Percentiles rank a stretch among this genome's conserved stretches.
phyloP scores from a whole-genome alignment of 2,888 invertebrate genomes.

The Caenorhabditis virilis region DNA sequence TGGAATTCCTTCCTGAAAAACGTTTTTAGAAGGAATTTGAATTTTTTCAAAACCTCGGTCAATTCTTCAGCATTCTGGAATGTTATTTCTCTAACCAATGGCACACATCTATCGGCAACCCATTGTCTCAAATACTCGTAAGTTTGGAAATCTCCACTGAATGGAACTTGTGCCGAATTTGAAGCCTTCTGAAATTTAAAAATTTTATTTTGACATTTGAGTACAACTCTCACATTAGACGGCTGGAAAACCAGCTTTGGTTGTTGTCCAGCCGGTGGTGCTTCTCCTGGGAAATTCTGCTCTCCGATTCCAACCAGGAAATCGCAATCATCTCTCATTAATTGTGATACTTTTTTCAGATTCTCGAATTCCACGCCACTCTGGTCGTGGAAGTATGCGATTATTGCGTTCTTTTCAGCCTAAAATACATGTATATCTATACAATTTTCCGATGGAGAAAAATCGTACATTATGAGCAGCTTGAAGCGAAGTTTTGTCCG shows the following conservation, averaged over 20 bases:
- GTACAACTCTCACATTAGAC: conserved; percentile 7
- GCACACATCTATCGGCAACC: conserved; percentile 90
- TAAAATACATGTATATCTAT: conserved; percentile 66
- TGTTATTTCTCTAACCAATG: conserved; percentile 94
- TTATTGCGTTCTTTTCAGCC: conserved; percentile 76
- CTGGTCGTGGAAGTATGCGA: conserved; percentile 71
- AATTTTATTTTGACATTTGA: neutral
- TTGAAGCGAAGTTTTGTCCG: conserved; percentile 77
- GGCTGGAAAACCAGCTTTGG: conserved; percentile 30
- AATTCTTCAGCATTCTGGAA: conserved; percentile 92
- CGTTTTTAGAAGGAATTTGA: too few species aligned
- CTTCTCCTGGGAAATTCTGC: conserved; percentile 34
- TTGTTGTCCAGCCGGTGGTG: conserved; percentile 20
- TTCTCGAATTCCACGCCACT: conserved; percentile 82
- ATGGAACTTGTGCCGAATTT: conserved; percentile 17
- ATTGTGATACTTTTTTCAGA: conserved; percentile 75
- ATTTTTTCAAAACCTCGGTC: too few species aligned
- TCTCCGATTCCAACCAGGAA: conserved; percentile 87
- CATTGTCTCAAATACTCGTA: conserved; percentile 74
- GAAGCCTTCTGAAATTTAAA: conserved; percentile 12
- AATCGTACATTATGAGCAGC: conserved; percentile 46
- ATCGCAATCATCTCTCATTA: conserved; percentile 90
- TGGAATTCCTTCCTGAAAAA: conserved; percentile 93
- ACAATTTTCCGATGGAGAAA: neutral
- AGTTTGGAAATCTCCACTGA: conserved; percentile 26